Evolutionary conservation across 1,140 invertebrate species (phyloP).

Genomic region (Arctopsyche grandis): DNA sequence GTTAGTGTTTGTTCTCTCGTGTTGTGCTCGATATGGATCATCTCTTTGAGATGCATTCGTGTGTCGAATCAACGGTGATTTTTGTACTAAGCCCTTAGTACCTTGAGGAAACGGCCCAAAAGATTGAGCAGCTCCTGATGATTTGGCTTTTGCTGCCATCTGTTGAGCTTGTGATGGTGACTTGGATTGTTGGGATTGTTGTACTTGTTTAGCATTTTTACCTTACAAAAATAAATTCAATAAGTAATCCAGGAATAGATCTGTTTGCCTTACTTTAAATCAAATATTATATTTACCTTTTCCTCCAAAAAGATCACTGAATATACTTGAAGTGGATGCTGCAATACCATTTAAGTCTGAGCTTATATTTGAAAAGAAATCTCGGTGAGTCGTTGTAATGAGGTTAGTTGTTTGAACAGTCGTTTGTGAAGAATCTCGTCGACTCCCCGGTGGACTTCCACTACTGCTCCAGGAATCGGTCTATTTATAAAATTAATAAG

Average conservation of each 20-base stretch:
- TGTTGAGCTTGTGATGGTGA: conserved; percentile 55
- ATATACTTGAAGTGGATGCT: conserved; percentile 89
- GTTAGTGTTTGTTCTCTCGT: conserved; percentile 78
- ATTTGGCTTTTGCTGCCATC: conserved; percentile 68
- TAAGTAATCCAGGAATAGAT: not conserved
- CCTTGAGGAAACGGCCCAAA: conserved; percentile 83
- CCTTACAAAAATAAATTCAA: conserved; percentile 35
- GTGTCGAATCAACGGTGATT: conserved; percentile 91
- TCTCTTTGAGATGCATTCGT: conserved; percentile 72
- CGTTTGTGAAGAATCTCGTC: conserved; percentile 61
- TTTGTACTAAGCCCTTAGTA: conserved; percentile 86
- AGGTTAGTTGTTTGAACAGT: conserved; percentile 64
- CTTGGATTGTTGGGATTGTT: conserved; percentile 55
- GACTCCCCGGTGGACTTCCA: conserved; percentile 53
- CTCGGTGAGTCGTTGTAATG: conserved; percentile 67
- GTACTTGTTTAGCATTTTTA: conserved; percentile 52
- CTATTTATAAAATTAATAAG: conserved; percentile 24
- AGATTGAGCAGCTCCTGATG: conserved; percentile 64
- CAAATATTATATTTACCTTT: conserved; percentile 64
- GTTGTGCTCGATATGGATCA: conserved; percentile 72
- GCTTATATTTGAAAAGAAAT: conserved; percentile 90
- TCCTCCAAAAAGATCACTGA: conserved; percentile 87
- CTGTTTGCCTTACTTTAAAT: not conserved
- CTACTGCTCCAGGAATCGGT: conserved; percentile 54
- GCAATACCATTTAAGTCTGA: conserved; percentile 90